Conservation (phyloP, 2,113 vertebrate species). For the Cinclus mexicanus region DNA sequence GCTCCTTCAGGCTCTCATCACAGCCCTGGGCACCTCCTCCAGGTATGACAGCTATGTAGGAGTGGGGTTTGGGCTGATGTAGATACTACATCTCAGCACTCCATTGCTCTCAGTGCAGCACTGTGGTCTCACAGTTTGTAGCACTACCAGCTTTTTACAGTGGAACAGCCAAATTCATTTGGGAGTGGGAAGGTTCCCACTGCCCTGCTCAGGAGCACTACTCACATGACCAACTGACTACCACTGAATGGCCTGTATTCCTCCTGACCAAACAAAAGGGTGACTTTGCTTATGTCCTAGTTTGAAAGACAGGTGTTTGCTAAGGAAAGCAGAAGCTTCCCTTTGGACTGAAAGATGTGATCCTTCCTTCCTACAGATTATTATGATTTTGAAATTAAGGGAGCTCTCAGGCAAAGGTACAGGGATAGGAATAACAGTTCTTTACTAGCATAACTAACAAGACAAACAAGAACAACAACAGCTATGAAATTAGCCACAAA, state of each 20-base stretch:
- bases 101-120: background rate
- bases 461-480: too few relatives aligned
- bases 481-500: too few relatives aligned
- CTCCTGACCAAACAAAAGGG: background rate
- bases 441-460: too few relatives aligned
- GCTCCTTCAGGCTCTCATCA: constrained; percentile 92
- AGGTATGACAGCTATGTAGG: constrained; percentile 73
- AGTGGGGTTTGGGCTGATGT: background rate
- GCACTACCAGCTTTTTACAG: background rate
- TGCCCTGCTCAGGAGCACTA: background rate
- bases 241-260: background rate
- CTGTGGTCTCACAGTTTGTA: background rate
- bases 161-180: background rate
- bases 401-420: too few relatives aligned
- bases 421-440: too few relatives aligned
- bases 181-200: background rate
- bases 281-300: background rate
- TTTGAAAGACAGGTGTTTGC: too few relatives aligned
- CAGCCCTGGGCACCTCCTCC: constrained; percentile 93
- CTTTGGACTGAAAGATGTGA: too few relatives aligned
- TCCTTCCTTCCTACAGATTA: too few relatives aligned
- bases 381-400: too few relatives aligned
- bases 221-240: background rate
- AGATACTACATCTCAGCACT: background rate
- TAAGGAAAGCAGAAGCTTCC: too few relatives aligned